Percentiles rank a stretch among this genome's conserved stretches.
phyloP scores from a whole-genome alignment of 2,113 vertebrate species.

The Channa maculata region DNA sequence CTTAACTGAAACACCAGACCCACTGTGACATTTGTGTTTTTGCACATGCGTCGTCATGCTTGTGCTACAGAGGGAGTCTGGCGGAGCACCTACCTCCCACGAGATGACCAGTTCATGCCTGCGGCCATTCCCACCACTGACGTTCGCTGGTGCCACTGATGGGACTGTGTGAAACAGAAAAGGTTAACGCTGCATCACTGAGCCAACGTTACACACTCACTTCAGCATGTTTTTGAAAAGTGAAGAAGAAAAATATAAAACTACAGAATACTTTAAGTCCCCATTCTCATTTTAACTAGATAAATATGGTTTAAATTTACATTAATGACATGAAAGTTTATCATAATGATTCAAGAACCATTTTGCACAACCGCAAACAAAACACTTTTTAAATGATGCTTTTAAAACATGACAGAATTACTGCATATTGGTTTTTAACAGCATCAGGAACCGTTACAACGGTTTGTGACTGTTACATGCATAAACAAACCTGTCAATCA shows the following conservation, averaged over 20 bases:
- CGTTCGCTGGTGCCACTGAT: conserved; percentile 92
- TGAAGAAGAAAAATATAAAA: not conserved
- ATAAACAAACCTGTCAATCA: conserved; percentile 7
- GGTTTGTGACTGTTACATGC: not conserved
- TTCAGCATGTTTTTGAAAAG: not conserved
- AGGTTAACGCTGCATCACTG: conserved; percentile 29
- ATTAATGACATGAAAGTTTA: too few species aligned
- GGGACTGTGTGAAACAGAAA: conserved; percentile 86
- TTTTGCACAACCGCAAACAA: too few species aligned
- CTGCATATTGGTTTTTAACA: not conserved
- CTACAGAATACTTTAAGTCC: not conserved
- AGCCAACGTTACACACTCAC: conserved; percentile 9
- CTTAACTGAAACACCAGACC: not conserved
- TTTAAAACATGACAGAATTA: not conserved
- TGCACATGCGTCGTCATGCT: conserved; percentile 4
- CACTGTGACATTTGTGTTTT: conserved; percentile 28
- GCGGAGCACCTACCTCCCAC: conserved; percentile 91
- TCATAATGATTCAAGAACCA: too few species aligned
- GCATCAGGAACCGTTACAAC: not conserved
- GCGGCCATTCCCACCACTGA: conserved; percentile 94
- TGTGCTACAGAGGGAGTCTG: conserved; percentile 1
- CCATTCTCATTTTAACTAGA: too few species aligned
- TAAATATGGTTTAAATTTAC: too few species aligned
- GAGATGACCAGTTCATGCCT: conserved; percentile 96
- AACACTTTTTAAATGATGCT: not conserved